These are phyloP conservation scores for Caenorhabditis sinica DNA, from an alignment of 2,888 invertebrate species.

Conservation along the genomic window DNA sequence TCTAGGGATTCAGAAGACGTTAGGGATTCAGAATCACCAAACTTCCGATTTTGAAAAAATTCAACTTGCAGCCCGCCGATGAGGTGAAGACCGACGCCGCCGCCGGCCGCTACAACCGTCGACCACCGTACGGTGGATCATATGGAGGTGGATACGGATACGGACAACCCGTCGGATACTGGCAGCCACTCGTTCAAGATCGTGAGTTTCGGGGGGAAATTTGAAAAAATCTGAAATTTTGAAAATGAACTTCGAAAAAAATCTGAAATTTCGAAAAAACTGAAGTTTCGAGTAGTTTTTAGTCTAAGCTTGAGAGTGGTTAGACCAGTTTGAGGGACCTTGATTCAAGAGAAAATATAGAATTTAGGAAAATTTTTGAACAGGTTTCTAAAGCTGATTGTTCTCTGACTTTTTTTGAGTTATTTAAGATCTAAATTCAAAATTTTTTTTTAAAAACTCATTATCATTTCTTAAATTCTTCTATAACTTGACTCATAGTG, in stretches of 20 bases:
- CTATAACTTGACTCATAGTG: neutral
- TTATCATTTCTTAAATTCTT: too few species aligned
- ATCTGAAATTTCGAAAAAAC: neutral
- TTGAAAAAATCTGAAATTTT: neutral
- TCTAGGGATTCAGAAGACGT: neutral
- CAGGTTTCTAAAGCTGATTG: too few species aligned
- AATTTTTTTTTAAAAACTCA: too few species aligned
- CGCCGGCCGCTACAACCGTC: slow-evolving; percentile 57
- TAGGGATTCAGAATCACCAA: too few species aligned
- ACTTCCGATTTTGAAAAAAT: neutral
- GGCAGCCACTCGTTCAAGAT: slow-evolving; percentile 69
- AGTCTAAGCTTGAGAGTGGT: neutral
- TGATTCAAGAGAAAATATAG: neutral
- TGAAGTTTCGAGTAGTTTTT: neutral
- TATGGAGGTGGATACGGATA: slow-evolving; percentile 15
- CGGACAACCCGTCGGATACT: slow-evolving; percentile 40
- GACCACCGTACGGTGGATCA: neutral
- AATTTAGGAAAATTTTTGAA: neutral
- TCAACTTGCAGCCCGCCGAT: slow-evolving; percentile 33
- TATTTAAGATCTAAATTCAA: too few species aligned
- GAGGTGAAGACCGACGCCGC: slow-evolving; percentile 66
- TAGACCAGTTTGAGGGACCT: neutral
- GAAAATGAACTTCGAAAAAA: too few species aligned
- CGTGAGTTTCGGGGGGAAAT: slow-evolving; percentile 54
- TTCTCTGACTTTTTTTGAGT: too few species aligned